A percentile compares a stretch with the other conserved stretches of the same genome.
phyloP scores from a whole-genome alignment of 2,113 vertebrate genomes.

The Lepidothrix coronata region DNA sequence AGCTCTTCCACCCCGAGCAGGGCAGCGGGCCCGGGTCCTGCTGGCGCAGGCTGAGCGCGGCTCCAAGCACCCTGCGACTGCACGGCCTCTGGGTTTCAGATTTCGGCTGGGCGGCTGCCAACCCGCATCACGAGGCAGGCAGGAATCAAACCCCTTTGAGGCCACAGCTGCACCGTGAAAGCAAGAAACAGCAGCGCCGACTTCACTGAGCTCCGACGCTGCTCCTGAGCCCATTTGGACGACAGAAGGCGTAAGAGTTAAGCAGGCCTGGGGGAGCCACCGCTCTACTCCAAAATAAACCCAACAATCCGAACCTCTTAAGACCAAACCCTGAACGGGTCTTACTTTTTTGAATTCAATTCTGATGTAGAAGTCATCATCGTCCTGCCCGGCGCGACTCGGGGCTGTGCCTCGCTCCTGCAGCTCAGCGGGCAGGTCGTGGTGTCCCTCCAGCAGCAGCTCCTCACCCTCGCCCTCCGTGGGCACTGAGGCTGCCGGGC shows the following conservation, averaged over 20 bases:
- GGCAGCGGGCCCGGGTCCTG: neutral
- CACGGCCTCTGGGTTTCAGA: fast-evolving
- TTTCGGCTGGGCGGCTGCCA: neutral
- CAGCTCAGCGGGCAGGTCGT: constrained; percentile 70
- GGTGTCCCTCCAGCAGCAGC: constrained; percentile 55
- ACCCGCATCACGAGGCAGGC: neutral
- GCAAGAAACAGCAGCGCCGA: neutral
- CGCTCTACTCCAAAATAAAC: neutral
- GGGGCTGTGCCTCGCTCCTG: constrained; percentile 26
- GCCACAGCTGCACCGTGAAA: neutral
- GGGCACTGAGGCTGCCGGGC: neutral
- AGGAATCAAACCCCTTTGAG: neutral
- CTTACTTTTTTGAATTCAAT: constrained; percentile 19
- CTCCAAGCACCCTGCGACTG: neutral
- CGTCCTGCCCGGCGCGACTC: neutral
- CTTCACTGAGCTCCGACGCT: neutral
- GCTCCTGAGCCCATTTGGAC: fast-evolving
- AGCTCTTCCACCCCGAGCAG: neutral
- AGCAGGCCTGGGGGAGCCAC: neutral
- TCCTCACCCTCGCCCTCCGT: neutral
- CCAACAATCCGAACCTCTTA: fast-evolving
- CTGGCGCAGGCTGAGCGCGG: fast-evolving
- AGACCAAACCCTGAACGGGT: fast-evolving
- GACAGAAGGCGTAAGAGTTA: neutral
- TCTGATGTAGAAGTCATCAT: constrained; percentile 6